Evolutionary conservation across 2,888 invertebrate species (phyloP).

Genomic region (Galerucella calmariensis): DNA sequence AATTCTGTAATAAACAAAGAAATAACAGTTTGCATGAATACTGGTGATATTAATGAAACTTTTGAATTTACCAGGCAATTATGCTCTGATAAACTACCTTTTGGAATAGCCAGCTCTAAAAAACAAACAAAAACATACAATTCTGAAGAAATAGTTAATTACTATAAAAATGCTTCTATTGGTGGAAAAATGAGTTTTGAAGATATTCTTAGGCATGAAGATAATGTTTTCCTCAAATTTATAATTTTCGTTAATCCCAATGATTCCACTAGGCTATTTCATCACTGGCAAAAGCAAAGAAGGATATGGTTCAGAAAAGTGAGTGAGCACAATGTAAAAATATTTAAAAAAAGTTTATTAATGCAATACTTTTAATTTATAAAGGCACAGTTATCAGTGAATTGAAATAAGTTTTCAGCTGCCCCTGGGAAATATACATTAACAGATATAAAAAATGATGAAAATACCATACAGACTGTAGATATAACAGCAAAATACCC

Average conservation of each 20-base stretch:
- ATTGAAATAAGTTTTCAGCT: conserved; percentile 69
- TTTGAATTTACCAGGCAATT: conserved; percentile 61
- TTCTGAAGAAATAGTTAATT: conserved; percentile 37
- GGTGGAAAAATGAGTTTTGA: conserved; percentile 46
- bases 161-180: conserved; percentile 34
- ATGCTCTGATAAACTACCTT: conserved; percentile 62
- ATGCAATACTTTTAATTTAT: too few relatives aligned
- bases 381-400: background rate
- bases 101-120: conserved; percentile 64
- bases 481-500: conserved; percentile 75
- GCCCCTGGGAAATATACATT: conserved; percentile 78
- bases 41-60: conserved; percentile 54
- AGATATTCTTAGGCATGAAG: conserved; percentile 46
- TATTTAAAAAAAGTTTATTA: too few relatives aligned
- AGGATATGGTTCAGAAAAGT: conserved; percentile 87
- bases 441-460: conserved; percentile 69
- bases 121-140: conserved; percentile 19
- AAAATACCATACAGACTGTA: conserved; percentile 64
- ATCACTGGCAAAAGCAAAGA: conserved; percentile 80
- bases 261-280: conserved; percentile 73
- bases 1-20: conserved; percentile 66
- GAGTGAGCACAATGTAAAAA: conserved; percentile 6
- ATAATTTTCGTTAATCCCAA: conserved; percentile 65
- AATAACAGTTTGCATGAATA: conserved; percentile 64
- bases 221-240: conserved; percentile 59